Evolutionary conservation across 2,113 vertebrate species (phyloP), one percentile per base, ranked within the genome.

Genomic region (Centrocercus urophasianus): DNA sequence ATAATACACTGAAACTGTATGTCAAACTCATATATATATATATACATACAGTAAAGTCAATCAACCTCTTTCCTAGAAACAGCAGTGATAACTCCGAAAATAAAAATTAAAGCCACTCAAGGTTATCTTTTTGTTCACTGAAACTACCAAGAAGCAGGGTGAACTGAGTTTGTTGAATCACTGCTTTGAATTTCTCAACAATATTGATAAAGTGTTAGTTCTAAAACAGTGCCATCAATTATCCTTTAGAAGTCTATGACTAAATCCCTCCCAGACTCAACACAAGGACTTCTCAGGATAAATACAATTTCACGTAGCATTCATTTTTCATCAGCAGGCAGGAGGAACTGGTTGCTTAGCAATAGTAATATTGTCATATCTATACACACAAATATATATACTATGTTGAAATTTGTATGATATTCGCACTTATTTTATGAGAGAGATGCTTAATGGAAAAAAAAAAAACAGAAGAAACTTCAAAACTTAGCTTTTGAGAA

Each of bases 261-360:
- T 90, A 32, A 90, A 78, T 20, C 13, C 27, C 11, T 71, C 47
- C 22, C 30, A 36, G 11, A 63, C 3, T 40, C 65, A 69, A 45
- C 48, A 91, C 24, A 65, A 83, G 17, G 30, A 20, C 24, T 78
- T 89, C 34, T 57, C 65, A 48, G n/a, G 25, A 75, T 52, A 93
- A 76, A 64, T 27, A 79, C 4, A 5, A 54, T 45, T 78, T 67
- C 20, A 59, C 34, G 42, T 38, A 85, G 38, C 10, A 73, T 34
- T 76, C 27, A 56, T 15, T 76, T 88, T 72, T 76, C 52, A 60
- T 64, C 75, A 85, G 63, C n/a, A 85, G 36, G 9, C 17, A 69
- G 38, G 6, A 88, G 22, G 17, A 92, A 69, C 7, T 22, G 38
- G 67, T 76, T 93, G 67, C 76, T 86, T 88, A 88, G 83, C 76